Evolutionary conservation across 2,113 vertebrate genomes (phyloP).

Genomic region (Ondatra zibethicus): DNA sequence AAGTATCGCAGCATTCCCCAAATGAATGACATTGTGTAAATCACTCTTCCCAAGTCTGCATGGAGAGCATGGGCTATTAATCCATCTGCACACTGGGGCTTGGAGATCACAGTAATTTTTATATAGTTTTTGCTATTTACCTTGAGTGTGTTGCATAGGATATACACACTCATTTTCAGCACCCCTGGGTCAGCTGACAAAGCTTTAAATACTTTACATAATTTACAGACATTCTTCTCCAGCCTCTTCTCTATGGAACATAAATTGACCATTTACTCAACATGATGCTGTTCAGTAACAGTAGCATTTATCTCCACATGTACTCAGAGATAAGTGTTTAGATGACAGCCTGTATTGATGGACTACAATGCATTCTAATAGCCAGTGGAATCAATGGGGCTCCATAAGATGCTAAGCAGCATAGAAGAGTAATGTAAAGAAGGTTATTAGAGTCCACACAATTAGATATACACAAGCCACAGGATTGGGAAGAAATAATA

Average conservation of each 20-base stretch:
- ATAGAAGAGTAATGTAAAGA: slow-evolving; percentile 11
- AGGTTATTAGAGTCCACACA: neutral
- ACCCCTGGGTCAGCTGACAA: neutral
- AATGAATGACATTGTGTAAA: neutral
- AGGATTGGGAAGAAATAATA: neutral
- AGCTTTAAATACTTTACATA: slow-evolving; percentile 21
- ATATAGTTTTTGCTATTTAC: neutral
- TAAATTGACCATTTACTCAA: slow-evolving; percentile 38
- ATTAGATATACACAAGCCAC: neutral
- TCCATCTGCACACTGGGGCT: neutral
- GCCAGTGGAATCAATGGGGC: neutral
- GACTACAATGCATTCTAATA: neutral
- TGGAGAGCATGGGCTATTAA: neutral
- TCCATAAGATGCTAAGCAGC: neutral
- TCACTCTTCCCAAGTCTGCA: neutral
- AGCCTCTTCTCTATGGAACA: slow-evolving; percentile 26
- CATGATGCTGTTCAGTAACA: slow-evolving; percentile 30
- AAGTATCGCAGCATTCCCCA: neutral
- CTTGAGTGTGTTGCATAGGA: neutral
- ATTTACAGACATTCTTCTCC: slow-evolving; percentile 34
- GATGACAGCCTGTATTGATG: neutral
- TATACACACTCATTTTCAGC: neutral
- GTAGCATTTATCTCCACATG: slow-evolving; percentile 45
- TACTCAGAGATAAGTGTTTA: neutral
- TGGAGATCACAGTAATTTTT: neutral